A percentile compares a stretch with the other conserved stretches of the same genome.
Conservation (phyloP, 2,113 vertebrate genomes). For the Toxostoma redivivum region DNA sequence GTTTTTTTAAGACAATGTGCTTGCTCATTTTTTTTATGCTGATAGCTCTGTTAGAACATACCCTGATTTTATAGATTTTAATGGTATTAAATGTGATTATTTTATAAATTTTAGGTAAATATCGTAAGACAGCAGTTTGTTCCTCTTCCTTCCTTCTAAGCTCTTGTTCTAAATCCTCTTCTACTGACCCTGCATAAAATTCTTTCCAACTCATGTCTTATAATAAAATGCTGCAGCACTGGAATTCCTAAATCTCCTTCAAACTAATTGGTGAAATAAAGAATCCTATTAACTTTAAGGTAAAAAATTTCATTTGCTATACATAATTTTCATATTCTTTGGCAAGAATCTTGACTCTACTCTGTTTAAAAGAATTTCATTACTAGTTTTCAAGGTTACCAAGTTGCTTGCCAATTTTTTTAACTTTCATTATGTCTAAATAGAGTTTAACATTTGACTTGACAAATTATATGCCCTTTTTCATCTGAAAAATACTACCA, state of each 20-base stretch:
- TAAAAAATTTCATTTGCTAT: neutral
- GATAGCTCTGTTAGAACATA: neutral
- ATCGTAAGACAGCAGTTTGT: neutral
- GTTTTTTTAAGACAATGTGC: accelerated
- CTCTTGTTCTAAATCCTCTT: neutral
- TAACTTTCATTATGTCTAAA: neutral
- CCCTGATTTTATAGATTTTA: neutral
- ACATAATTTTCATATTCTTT: neutral
- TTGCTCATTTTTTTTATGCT: neutral
- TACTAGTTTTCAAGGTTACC: neutral
- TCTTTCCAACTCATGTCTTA: neutral
- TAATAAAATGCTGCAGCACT: neutral
- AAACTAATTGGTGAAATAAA: neutral
- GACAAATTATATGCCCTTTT: neutral
- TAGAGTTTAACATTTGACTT: neutral
- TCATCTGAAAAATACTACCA: neutral
- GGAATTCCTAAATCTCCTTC: neutral
- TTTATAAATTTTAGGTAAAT: neutral
- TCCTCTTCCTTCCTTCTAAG: neutral
- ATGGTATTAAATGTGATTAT: neutral
- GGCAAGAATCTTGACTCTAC: neutral
- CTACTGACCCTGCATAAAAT: neutral
- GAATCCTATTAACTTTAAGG: neutral
- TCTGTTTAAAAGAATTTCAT: neutral
- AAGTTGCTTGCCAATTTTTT: neutral